Evolutionary conservation across 2,888 invertebrate genomes (phyloP).

Genomic region (Lumbricus terrestris): DNA sequence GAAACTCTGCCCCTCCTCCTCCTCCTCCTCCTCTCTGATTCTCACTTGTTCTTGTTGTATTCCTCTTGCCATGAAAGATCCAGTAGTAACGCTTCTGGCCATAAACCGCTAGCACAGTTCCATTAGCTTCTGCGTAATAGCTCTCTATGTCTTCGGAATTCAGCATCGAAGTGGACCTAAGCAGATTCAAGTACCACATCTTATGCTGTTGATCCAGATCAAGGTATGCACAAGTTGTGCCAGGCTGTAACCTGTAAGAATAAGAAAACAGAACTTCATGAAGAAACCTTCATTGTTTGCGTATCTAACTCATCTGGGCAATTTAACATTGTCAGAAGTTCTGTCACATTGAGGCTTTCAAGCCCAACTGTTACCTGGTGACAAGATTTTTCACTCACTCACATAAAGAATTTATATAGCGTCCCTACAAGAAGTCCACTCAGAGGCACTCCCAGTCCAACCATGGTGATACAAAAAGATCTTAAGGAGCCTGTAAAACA

Average conservation of each 20-base stretch:
- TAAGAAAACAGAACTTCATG: not conserved
- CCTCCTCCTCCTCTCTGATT: not conserved
- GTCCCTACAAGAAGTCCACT: too few relatives aligned
- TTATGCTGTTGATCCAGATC: not conserved
- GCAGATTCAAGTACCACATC: not conserved
- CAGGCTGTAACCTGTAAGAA: not conserved
- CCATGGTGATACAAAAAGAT: too few relatives aligned
- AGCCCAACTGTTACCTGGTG: too few relatives aligned
- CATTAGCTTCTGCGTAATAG: not conserved
- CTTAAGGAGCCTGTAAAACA: too few relatives aligned
- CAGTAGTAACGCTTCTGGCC: slow-evolving; percentile 5
- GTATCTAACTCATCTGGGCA: not conserved
- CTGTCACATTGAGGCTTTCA: too few relatives aligned
- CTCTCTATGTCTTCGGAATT: not conserved
- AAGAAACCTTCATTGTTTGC: not conserved
- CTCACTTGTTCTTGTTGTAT: not conserved
- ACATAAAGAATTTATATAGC: too few relatives aligned
- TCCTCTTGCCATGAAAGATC: not conserved
- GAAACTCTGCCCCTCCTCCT: not conserved
- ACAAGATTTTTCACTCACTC: too few relatives aligned
- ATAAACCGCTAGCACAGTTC: not conserved
- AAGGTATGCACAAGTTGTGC: not conserved
- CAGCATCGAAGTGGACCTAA: not conserved
- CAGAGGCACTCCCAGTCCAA: too few relatives aligned
- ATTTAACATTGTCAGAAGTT: not conserved